A percentile compares a stretch with the other conserved stretches of the same genome.
phyloP scores from a whole-genome alignment of 1,140 invertebrate species.

The Zaprionus gabonicus region DNA sequence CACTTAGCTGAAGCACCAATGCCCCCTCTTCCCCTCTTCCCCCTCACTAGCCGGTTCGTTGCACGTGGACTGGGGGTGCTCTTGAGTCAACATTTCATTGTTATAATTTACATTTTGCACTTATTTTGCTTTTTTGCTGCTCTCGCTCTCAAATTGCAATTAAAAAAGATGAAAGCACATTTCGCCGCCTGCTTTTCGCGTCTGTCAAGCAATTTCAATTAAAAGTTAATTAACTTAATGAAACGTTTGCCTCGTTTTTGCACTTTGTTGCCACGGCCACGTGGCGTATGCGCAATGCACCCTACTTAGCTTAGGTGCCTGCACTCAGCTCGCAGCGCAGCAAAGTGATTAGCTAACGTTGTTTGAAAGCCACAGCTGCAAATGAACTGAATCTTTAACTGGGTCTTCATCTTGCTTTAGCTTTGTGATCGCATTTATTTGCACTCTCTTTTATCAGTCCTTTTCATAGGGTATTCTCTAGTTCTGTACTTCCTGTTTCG shows the following conservation, averaged over 20 bases:
- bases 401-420: no score
- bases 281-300: constrained; percentile 25
- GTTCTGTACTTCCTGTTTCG: not conserved
- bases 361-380: not conserved
- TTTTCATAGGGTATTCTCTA: not conserved
- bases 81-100: constrained; percentile 38
- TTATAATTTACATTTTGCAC: constrained; percentile 34
- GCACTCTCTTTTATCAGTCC: not conserved
- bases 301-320: not conserved
- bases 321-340: not conserved
- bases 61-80: not conserved
- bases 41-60: not conserved
- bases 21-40: no score
- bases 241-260: constrained; percentile 51
- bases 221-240: constrained; percentile 75
- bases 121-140: constrained; percentile 12
- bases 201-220: constrained; percentile 61
- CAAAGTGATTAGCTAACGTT: not conserved
- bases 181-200: constrained; percentile 16
- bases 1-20: no score
- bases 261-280: constrained; percentile 32
- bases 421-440: not conserved
- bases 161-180: constrained; percentile 50
- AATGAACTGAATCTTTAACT: no score
- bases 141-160: constrained; percentile 27